phyloP scores from a whole-genome alignment of 2,797 vertebrate species.

The Aeoliscus strigatus region DNA sequence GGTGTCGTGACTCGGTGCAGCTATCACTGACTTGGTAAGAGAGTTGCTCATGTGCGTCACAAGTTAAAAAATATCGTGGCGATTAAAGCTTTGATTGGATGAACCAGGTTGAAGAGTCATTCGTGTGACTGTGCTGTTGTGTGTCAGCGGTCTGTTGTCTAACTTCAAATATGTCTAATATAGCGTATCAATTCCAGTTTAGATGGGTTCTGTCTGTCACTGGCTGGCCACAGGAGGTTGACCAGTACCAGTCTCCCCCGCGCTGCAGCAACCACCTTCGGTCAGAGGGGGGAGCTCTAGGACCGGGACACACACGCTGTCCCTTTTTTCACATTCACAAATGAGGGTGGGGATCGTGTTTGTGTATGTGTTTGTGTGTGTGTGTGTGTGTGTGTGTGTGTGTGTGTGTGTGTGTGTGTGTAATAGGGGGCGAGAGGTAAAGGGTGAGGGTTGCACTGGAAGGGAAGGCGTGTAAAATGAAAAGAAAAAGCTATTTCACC shows the following conservation, averaged over 20 bases:
- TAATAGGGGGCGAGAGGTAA: conserved; percentile 72
- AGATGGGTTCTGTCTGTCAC: no score
- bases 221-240: conserved; percentile 56
- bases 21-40: neutral
- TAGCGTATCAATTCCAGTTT: no score
- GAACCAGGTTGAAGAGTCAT: no score
- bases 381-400: conserved; percentile 38
- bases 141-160: no score
- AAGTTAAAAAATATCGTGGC: no score
- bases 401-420: conserved; percentile 38
- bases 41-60: no score
- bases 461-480: conserved; percentile 75
- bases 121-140: conserved; percentile 32
- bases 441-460: conserved; percentile 71
- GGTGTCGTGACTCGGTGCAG: neutral
- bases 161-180: no score
- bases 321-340: conserved; percentile 40
- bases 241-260: conserved; percentile 21
- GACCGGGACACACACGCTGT: conserved; percentile 68
- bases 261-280: conserved; percentile 71
- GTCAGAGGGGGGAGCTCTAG: conserved; percentile 98
- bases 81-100: no score
- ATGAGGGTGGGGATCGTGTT: conserved; percentile 39
- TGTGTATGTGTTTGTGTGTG: conserved; percentile 30
- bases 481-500: conserved; percentile 89